Conservation (phyloP, 2,888 invertebrate species). For the Chrysina gloriosa region DNA sequence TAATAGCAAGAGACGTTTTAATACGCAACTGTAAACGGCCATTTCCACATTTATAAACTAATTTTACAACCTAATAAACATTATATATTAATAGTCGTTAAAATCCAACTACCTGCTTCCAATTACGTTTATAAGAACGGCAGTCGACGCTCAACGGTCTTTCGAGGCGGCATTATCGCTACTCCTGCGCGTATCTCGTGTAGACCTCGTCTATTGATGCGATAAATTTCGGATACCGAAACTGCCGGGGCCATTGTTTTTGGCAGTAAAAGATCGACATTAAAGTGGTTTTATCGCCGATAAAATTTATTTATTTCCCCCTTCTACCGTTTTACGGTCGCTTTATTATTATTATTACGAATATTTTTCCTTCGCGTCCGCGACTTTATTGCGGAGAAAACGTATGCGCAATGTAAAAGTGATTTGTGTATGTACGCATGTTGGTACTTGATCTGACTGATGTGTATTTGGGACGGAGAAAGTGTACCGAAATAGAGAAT, state of each 20-base stretch:
- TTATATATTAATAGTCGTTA: slow-evolving; percentile 17
- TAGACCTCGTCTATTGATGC: slow-evolving; percentile 10
- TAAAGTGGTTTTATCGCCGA: slow-evolving; percentile 26
- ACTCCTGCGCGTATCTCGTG: neutral
- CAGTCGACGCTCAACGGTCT: neutral
- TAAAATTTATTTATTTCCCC: slow-evolving; percentile 33
- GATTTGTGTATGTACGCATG: no score
- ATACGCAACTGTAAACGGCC: neutral
- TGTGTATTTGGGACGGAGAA: no score
- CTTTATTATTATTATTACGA: slow-evolving; percentile 13
- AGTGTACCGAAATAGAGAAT: no score
- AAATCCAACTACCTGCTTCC: slow-evolving; percentile 26
- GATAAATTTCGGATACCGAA: slow-evolving; percentile 10
- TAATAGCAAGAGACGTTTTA: neutral
- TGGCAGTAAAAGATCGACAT: slow-evolving; percentile 30
- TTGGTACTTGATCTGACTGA: no score
- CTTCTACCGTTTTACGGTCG: neutral
- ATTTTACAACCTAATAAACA: slow-evolving; percentile 33
- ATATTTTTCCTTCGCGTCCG: slow-evolving; percentile 7
- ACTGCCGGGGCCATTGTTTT: slow-evolving; percentile 27
- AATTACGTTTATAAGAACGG: slow-evolving; percentile 23
- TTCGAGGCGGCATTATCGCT: no score
- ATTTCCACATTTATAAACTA: slow-evolving; percentile 15
- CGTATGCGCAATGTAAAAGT: neutral
- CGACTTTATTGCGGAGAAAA: slow-evolving; percentile 8